A percentile compares a stretch with the other conserved stretches of the same genome.
Evolutionary conservation across 2,113 vertebrate genomes (phyloP).

Genomic region (Rhea pennata): DNA sequence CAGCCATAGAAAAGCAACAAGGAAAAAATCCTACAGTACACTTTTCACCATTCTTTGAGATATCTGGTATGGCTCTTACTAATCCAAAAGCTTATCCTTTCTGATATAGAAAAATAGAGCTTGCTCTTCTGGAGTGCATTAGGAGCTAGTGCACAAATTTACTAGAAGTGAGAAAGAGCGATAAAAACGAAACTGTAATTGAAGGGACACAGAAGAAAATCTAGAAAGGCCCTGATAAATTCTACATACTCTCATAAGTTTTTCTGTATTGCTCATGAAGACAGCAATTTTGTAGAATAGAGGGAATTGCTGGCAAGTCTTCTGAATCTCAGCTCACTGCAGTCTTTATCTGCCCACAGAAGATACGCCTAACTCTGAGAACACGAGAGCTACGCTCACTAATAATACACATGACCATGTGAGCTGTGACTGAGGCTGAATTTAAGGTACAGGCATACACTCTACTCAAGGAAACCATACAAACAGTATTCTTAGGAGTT

Average conservation of each 20-base stretch:
- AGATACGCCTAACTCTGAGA: background rate
- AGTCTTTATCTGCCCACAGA: background rate
- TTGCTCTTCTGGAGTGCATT: background rate
- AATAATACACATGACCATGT: background rate
- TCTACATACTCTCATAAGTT: background rate
- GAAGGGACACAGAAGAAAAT: background rate
- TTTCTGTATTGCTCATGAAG: background rate
- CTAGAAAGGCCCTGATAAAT: background rate
- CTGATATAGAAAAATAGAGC: background rate
- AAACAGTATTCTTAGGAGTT: background rate
- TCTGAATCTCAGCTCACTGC: background rate
- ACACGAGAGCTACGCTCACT: background rate
- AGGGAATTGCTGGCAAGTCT: background rate
- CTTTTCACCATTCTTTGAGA: background rate
- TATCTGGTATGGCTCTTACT: background rate
- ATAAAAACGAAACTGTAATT: background rate
- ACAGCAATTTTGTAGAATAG: background rate
- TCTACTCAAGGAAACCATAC: background rate
- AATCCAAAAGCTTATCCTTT: background rate
- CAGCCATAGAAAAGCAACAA: background rate
- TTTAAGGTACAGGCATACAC: background rate
- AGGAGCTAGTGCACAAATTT: background rate
- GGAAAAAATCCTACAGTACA: background rate
- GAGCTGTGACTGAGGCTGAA: background rate
- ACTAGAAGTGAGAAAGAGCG: background rate